Conservation (phyloP, 2,888 invertebrate genomes). For the Gnatocerus cornutus region DNA sequence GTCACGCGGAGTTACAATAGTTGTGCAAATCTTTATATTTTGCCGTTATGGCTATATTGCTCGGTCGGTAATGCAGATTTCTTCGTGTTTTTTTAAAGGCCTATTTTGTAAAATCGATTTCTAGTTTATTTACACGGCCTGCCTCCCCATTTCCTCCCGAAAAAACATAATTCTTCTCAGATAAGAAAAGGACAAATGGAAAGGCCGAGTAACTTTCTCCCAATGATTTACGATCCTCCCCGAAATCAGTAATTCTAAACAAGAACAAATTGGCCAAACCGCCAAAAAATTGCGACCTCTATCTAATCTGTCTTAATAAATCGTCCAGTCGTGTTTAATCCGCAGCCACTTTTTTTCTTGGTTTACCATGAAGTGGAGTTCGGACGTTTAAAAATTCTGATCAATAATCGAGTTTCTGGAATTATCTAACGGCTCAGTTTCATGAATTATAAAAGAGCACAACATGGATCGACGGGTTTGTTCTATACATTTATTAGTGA, state of each 20-base stretch:
- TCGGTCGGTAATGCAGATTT: too few relatives aligned
- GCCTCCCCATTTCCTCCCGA: background rate
- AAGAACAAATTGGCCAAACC: slow-evolving; percentile 11
- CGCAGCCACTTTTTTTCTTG: background rate
- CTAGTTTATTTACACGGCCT: background rate
- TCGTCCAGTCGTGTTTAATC: background rate
- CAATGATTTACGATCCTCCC: slow-evolving; percentile 9
- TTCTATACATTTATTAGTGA: slow-evolving; percentile 4
- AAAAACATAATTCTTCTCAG: background rate
- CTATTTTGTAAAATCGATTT: too few relatives aligned
- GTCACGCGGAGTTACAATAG: too few relatives aligned
- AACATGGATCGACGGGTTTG: slow-evolving; percentile 9
- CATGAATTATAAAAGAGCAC: slow-evolving; percentile 11
- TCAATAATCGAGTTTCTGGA: slow-evolving; percentile 15
- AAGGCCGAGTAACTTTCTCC: slow-evolving; percentile 8
- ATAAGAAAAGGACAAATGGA: slow-evolving; percentile 6
- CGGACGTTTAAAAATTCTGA: background rate
- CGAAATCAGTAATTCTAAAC: slow-evolving; percentile 4
- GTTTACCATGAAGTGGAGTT: background rate
- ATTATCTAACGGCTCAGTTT: slow-evolving; percentile 9
- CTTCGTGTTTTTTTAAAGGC: too few relatives aligned
- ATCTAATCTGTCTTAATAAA: slow-evolving; percentile 6
- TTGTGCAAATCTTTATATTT: too few relatives aligned
- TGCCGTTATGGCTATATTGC: too few relatives aligned
- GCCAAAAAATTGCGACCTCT: slow-evolving; percentile 8